Evolutionary conservation across 2,888 invertebrate genomes (phyloP).

Genomic region (Petrolisthes cinctipes): DNA sequence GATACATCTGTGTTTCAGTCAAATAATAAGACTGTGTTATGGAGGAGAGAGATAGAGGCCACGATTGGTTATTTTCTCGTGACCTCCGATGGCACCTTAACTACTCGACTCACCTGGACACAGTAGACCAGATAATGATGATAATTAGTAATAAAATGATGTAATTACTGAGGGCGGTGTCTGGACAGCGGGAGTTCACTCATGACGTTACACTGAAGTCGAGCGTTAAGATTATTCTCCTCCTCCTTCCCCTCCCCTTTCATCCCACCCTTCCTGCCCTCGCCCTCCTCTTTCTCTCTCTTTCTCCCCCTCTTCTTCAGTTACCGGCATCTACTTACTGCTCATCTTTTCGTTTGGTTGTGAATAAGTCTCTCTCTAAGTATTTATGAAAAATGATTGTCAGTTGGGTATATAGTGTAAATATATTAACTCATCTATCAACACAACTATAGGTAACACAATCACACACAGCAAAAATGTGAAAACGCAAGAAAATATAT

Average conservation of each 20-base stretch:
- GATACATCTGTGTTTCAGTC: background rate
- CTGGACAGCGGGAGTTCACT: conserved; percentile 13
- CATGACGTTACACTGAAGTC: conserved; percentile 10
- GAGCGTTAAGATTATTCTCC: conserved; percentile 16
- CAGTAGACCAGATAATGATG: background rate
- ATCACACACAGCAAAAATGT: too few relatives aligned
- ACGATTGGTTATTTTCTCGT: background rate
- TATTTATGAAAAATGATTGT: too few relatives aligned
- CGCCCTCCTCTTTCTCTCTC: background rate
- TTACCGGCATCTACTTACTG: conserved; percentile 11
- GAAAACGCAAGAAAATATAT: too few relatives aligned
- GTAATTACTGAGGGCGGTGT: conserved; percentile 8
- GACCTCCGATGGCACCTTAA: background rate
- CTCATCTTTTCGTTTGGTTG: background rate
- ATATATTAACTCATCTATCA: too few relatives aligned
- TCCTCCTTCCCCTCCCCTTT: conserved; percentile 5
- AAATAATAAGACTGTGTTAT: conserved; percentile 3
- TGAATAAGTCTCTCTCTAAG: background rate
- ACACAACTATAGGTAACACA: too few relatives aligned
- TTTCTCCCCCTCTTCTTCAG: conserved; percentile 7
- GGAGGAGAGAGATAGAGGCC: background rate
- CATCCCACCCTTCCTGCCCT: background rate
- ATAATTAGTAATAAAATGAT: background rate
- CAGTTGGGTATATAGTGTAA: too few relatives aligned
- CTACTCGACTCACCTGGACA: conserved; percentile 5